A percentile compares a stretch with the other conserved stretches of the same genome.
phyloP scores from a whole-genome alignment of 2,888 invertebrate genomes.

The Holacanthella duospinosa region DNA sequence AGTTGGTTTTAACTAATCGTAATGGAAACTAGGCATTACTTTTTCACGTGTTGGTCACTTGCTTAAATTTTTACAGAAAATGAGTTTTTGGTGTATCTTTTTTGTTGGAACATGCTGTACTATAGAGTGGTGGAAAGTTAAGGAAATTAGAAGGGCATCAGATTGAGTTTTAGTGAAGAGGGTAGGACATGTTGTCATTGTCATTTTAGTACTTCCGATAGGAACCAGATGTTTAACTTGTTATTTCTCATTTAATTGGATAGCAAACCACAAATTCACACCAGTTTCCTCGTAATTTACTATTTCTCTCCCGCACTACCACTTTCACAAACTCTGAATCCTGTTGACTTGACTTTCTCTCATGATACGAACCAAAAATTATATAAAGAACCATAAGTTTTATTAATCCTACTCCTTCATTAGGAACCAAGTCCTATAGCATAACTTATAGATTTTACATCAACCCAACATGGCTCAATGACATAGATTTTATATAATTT shows the following conservation, averaged over 20 bases:
- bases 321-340: background rate
- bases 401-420: background rate
- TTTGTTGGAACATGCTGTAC: too few relatives aligned
- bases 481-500: background rate
- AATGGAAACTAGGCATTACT: too few relatives aligned
- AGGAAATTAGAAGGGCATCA: background rate
- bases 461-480: background rate
- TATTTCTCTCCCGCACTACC: background rate
- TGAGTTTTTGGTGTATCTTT: too few relatives aligned
- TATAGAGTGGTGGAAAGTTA: too few relatives aligned
- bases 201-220: constrained; percentile 11
- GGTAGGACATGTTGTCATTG: background rate
- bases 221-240: constrained; percentile 36
- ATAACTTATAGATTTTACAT: background rate
- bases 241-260: constrained; percentile 36
- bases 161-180: background rate
- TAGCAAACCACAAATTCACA: constrained; percentile 37
- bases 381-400: background rate
- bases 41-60: too few relatives aligned
- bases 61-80: too few relatives aligned
- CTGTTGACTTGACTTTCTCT: too few relatives aligned
- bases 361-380: too few relatives aligned
- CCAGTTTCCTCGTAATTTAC: constrained; percentile 23
- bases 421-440: background rate
- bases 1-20: too few relatives aligned